Evolutionary conservation across 1,140 invertebrate species (phyloP), one percentile per base, ranked within the genome.

Genomic region (Oryctes rhinoceros): DNA sequence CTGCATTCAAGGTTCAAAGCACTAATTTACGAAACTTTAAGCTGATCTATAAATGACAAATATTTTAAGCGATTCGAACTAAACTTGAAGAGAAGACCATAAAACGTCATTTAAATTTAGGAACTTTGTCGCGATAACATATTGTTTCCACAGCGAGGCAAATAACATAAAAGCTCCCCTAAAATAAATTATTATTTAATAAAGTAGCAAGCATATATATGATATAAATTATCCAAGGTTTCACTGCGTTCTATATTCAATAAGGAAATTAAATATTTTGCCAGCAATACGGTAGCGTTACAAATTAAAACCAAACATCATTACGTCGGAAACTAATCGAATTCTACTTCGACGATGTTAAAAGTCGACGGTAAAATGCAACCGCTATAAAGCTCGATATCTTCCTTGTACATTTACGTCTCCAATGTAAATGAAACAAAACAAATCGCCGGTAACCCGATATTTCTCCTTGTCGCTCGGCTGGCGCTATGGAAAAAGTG

Each of bases 401-500:
- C 30, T 35, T 30, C 30, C 65, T 67, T 24, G n/a, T 30, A 67
- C 11, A 18, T 20, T 3, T 67, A 5, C 18, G 18, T 67, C 15
- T 67, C 65, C 65, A 10, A 35, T 67, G n/a, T 6, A 67, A 67
- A 10, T 67, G 13, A 67, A 67, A 67, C 65, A 67, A 67, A 67
- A 67, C 65, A 67, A 67, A 67, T 67, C 65, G 65, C 18, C 65
- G 65, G 65, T 67, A 67, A 67, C 65, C 20, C 65, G 65, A 67
- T 76, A 48, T 76, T 47, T 1, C n/a, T 76, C 74, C 74, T 76
- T 76, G 74, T 76, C 35, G 44, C 74, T 39, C 74, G 15, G 39
- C 11, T 18, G 35, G 9, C 74, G 24, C 30, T n/a, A 35, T 11
- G 15, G 77, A 59, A 79, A 79, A 79, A 79, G 39, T 48, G 30